Percentiles rank a stretch among this genome's conserved stretches.
Conservation (phyloP, 2,888 invertebrate genomes). For the Galeopsomyia nigrocyanea region DNA sequence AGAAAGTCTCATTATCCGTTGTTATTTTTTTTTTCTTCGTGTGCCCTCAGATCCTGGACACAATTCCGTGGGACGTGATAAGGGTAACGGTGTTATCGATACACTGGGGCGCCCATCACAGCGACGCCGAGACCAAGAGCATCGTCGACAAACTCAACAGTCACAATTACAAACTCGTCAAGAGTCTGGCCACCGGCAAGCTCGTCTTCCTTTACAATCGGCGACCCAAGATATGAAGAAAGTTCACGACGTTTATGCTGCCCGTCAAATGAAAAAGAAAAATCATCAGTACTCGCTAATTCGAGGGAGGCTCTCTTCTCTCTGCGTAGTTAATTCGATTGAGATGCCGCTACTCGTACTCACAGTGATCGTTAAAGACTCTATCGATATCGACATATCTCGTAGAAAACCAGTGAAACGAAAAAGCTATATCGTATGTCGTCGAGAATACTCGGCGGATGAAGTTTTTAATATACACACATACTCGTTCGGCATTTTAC, state of each 20-base stretch:
- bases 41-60: constrained; percentile 62
- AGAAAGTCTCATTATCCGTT: no score
- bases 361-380: no score
- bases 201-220: constrained; percentile 63
- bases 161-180: constrained; percentile 60
- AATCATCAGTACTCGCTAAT: not conserved
- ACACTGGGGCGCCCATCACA: constrained; percentile 63
- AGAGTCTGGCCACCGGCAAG: constrained; percentile 60
- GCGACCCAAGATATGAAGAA: constrained; percentile 60
- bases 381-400: no score
- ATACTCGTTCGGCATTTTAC: no score
- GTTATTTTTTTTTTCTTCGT: not conserved
- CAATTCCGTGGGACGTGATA: constrained; percentile 65
- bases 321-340: no score
- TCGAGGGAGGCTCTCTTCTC: no score
- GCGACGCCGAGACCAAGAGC: constrained; percentile 60
- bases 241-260: not conserved
- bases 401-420: constrained; percentile 20
- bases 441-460: no score
- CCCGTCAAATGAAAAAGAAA: not conserved
- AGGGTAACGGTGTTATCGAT: constrained; percentile 64
- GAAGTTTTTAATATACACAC: no score
- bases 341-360: no score
- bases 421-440: not conserved
- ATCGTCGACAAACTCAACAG: constrained; percentile 60